Conservation (phyloP, 2,113 vertebrate genomes). For the Sylvietta virens region DNA sequence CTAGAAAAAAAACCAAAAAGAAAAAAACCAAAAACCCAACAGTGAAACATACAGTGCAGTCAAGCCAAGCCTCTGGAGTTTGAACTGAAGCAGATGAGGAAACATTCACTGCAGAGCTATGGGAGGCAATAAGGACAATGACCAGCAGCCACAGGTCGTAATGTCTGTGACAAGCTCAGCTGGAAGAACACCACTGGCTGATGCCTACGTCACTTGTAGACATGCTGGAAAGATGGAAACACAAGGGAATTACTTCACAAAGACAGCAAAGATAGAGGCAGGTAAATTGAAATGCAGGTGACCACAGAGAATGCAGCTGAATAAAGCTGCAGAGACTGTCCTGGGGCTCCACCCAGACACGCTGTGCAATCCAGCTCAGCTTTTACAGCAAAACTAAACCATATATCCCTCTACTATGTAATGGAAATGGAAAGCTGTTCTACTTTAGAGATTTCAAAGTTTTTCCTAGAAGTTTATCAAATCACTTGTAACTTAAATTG, state of each 20-base stretch:
- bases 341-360: not conserved
- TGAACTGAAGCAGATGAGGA: not conserved
- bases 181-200: not conserved
- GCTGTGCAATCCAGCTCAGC: not conserved
- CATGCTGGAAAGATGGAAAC: not conserved
- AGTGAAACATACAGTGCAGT: not conserved
- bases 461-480: not conserved
- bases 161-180: not conserved
- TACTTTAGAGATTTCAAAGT: not conserved
- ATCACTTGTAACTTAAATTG: not conserved
- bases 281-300: not conserved
- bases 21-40: not conserved
- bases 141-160: not conserved
- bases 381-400: not conserved
- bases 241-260: not conserved
- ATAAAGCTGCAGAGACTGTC: not conserved
- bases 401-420: not conserved
- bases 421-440: not conserved
- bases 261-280: not conserved
- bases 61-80: not conserved
- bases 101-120: not conserved
- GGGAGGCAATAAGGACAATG: not conserved
- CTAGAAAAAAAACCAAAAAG: not conserved
- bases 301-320: not conserved
- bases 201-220: not conserved